These are phyloP conservation scores for Periophthalmus modestus DNA, from an alignment of 2,113 vertebrate species.

Conservation along the genomic window DNA sequence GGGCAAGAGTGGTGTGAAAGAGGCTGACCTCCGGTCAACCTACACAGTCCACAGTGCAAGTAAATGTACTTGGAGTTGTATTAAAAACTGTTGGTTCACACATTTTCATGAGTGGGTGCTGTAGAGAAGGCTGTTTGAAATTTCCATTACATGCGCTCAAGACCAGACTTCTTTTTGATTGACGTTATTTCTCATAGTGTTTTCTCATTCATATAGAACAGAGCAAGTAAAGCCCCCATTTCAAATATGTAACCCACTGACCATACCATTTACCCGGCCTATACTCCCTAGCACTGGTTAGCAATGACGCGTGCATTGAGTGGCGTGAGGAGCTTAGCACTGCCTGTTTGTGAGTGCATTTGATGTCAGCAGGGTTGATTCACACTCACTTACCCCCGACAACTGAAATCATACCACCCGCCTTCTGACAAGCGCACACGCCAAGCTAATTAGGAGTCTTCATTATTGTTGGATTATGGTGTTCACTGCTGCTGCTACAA, in stretches of 20 bases:
- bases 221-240: neutral
- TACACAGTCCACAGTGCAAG: too few relatives aligned
- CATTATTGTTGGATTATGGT: conserved; percentile 74
- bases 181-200: too few relatives aligned
- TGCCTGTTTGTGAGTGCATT: conserved; percentile 33
- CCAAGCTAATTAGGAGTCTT: conserved; percentile 70
- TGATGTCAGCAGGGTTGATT: conserved; percentile 70
- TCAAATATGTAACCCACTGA: neutral
- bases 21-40: too few relatives aligned
- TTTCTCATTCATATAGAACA: neutral
- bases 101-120: too few relatives aligned
- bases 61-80: too few relatives aligned
- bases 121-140: too few relatives aligned
- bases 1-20: too few relatives aligned
- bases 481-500: conserved; percentile 60
- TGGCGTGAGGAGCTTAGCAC: conserved; percentile 56
- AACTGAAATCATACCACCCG: conserved; percentile 70
- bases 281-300: conserved; percentile 45
- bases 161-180: too few relatives aligned
- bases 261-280: neutral
- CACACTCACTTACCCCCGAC: conserved; percentile 73
- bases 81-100: too few relatives aligned
- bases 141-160: too few relatives aligned
- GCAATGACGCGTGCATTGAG: conserved; percentile 58
- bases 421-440: conserved; percentile 59